These are phyloP conservation scores for Apeira syringaria DNA, from an alignment of 2,888 invertebrate species.

Conservation along the genomic window DNA sequence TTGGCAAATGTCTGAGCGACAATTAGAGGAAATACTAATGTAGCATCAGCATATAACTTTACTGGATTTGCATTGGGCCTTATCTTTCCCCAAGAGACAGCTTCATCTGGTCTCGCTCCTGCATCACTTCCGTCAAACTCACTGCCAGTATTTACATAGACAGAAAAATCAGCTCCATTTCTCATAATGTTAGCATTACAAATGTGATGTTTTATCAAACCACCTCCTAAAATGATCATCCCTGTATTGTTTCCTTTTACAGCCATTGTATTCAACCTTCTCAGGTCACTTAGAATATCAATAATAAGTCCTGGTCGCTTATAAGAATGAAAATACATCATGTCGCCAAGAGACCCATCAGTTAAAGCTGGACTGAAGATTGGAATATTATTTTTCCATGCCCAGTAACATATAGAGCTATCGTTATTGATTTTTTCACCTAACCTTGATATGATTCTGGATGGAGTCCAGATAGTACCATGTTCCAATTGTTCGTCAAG, in stretches of 20 bases:
- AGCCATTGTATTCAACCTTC: conserved; percentile 95
- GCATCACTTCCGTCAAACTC: conserved; percentile 99
- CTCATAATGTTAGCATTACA: conserved; percentile 99
- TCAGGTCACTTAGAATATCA: conserved; percentile 96
- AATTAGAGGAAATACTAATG: conserved; percentile 95
- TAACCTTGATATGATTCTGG: conserved; percentile 84
- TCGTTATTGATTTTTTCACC: conserved; percentile 96
- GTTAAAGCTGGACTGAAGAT: conserved; percentile 99
- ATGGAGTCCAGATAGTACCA: conserved; percentile 93
- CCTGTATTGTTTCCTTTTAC: conserved; percentile 97
- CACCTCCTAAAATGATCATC: conserved; percentile 98
- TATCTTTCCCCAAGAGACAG: conserved; percentile 99
- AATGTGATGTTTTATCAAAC: conserved; percentile 99
- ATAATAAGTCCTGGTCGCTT: conserved; percentile 95
- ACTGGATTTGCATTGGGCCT: conserved; percentile 93
- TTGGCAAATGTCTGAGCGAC: conserved; percentile 98
- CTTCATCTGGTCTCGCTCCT: conserved; percentile 99
- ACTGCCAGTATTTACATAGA: conserved; percentile 96
- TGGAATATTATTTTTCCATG: conserved; percentile 97
- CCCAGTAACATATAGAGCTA: conserved; percentile 98
- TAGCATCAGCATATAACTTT: conserved; percentile 97
- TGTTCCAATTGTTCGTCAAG: conserved; percentile 92
- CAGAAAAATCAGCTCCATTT: conserved; percentile 98
- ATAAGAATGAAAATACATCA: conserved; percentile 99
- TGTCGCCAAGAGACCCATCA: conserved; percentile 98